Percentiles rank a stretch among this genome's conserved stretches.
Evolutionary conservation across 2,797 vertebrate species (phyloP).

Genomic region (Argya squamiceps): DNA sequence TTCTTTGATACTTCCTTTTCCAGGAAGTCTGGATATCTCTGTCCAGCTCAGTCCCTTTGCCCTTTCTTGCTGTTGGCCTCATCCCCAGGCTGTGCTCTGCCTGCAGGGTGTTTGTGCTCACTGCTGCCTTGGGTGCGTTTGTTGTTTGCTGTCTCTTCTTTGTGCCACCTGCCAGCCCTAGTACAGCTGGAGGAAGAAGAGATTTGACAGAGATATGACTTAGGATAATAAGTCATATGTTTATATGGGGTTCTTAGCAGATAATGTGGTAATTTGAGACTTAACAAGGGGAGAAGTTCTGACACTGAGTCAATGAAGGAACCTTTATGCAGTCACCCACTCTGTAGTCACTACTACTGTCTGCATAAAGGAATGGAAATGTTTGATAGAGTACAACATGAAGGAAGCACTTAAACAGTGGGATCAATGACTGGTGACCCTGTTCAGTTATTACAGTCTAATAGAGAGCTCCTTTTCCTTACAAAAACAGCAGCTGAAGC

Average conservation of each 20-base stretch:
- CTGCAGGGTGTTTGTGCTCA: not conserved
- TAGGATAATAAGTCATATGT: too few relatives aligned
- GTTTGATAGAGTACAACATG: not conserved
- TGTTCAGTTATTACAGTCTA: not conserved
- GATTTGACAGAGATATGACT: not conserved
- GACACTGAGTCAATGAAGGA: not conserved
- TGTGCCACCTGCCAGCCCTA: not conserved
- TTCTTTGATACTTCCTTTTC: not conserved
- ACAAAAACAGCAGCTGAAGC: not conserved
- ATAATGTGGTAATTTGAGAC: not conserved
- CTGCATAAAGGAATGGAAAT: not conserved
- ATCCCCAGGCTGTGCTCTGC: not conserved
- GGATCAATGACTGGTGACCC: not conserved
- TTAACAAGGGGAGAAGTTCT: not conserved
- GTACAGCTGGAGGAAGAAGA: not conserved
- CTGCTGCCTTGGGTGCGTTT: not conserved
- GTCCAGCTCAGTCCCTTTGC: not conserved
- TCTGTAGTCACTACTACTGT: accelerated
- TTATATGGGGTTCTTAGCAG: too few relatives aligned
- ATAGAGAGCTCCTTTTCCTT: not conserved
- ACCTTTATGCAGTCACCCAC: not conserved
- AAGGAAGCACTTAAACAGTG: not conserved
- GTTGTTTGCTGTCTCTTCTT: not conserved
- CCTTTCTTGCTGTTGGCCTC: not conserved
- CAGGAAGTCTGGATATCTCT: not conserved